These are phyloP conservation scores for Lamprologus ornatipinnis DNA, from an alignment of 2,113 vertebrate species.

Conservation along the genomic window DNA sequence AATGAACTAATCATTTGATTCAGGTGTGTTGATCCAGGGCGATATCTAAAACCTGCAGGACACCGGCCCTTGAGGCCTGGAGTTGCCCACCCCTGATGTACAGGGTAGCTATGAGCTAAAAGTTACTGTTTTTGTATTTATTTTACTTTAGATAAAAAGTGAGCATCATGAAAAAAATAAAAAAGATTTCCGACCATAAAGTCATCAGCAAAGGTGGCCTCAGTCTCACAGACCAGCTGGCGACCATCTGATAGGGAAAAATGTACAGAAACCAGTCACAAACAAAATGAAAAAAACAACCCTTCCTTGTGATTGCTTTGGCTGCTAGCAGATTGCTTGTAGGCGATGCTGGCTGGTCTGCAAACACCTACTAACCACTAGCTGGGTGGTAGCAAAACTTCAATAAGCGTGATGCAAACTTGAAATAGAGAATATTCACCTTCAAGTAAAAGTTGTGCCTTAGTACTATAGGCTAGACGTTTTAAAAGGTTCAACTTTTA, in stretches of 20 bases:
- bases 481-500: neutral
- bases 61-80: fast-evolving
- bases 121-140: neutral
- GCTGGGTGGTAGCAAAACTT: neutral
- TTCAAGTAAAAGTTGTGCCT: neutral
- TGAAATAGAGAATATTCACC: neutral
- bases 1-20: neutral
- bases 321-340: neutral
- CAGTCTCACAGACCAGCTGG: neutral
- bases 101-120: neutral
- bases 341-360: neutral
- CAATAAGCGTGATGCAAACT: fast-evolving
- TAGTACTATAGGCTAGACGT: fast-evolving
- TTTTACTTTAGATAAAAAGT: neutral
- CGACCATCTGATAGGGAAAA: neutral
- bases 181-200: neutral
- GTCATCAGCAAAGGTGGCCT: neutral
- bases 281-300: fast-evolving
- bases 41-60: neutral
- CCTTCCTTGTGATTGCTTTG: neutral
- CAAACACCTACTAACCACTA: neutral
- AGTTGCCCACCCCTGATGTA: fast-evolving
- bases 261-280: neutral
- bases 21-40: neutral
- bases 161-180: neutral